Conservation (phyloP, 2,797 vertebrate genomes). For the Acanthiza pusilla region DNA sequence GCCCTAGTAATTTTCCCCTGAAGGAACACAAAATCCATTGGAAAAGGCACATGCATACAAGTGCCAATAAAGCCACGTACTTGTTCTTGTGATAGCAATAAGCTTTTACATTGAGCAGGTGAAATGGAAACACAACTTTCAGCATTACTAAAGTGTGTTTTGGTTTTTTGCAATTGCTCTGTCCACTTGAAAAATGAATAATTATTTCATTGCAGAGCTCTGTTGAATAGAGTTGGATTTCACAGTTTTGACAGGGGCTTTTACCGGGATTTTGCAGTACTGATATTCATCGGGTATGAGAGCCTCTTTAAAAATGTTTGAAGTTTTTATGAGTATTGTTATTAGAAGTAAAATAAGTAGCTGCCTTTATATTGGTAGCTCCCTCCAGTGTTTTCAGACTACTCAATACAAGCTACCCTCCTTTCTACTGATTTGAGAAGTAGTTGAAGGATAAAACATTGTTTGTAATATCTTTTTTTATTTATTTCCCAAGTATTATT, state of each 20-base stretch:
- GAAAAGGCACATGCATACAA: neutral
- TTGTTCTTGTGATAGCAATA: neutral
- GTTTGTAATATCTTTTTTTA: neutral
- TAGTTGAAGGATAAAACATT: neutral
- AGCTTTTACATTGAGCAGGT: neutral
- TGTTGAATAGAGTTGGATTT: neutral
- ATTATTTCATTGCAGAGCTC: neutral
- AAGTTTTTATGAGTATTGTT: neutral
- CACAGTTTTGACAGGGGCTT: neutral
- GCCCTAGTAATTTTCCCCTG: neutral
- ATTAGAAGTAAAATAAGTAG: neutral
- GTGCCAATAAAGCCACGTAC: neutral
- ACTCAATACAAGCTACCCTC: neutral
- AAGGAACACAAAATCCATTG: neutral
- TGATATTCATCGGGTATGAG: neutral
- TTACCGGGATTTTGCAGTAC: neutral
- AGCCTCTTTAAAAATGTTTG: neutral
- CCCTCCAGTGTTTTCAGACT: neutral
- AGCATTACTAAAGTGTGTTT: neutral
- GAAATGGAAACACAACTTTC: neutral
- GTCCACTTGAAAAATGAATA: neutral
- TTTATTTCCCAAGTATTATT: neutral
- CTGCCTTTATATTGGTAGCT: neutral
- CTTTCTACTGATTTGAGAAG: neutral
- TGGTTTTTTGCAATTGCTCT: neutral